Base-by-base conservation (phyloP, 1,140 invertebrate species). In the Pseudomyrmex flavicornis region DNA sequence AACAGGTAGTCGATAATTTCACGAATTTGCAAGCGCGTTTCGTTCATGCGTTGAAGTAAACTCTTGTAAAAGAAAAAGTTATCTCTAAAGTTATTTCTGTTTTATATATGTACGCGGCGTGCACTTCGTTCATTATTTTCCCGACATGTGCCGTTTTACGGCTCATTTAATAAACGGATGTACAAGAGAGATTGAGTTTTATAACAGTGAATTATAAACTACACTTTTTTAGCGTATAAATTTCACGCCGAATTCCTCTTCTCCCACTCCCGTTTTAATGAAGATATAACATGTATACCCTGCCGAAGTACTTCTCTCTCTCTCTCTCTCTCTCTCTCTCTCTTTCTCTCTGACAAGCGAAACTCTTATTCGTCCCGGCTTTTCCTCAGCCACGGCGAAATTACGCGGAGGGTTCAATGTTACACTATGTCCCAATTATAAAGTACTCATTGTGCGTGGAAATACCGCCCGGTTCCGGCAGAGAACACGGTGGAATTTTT, bases 361-460 rank as follows among this genome's bases (percentile, higher is more conserved):
- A 79, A 80, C 66, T 80, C 66, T 54, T 59, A 59, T 48, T 58
- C 65, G 76, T n/a, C 5, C 35, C 66, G 76, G 65, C 15, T 22
- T 80, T 70, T 12, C 65, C 65, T 46, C 65, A 26, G 44, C 20
- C 52, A 26, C 66, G 15, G 46, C 61, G 48, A 52, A 76, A 80
- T 80, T 80, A 80, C 59, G 48, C 48, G 76, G 22, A 35, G 35
- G 52, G 66, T 80, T 80, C 76, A 22, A 80, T 70, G 65, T 79
- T 79, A 79, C 66, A 66, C 54, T 80, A 80, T 80, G 76, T 80
- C 66, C 75, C 76, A 80, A 80, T 80, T 80, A 80, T 80, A 80
- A 80, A 72, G 76, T 80, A 59, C 76, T 80, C 65, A 79, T 79
- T 80, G 76, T 80, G 66, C 76, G 44, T 8, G 50, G 76, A 58